Conservation (phyloP, 2,888 invertebrate species). For the Carcina quercana region DNA sequence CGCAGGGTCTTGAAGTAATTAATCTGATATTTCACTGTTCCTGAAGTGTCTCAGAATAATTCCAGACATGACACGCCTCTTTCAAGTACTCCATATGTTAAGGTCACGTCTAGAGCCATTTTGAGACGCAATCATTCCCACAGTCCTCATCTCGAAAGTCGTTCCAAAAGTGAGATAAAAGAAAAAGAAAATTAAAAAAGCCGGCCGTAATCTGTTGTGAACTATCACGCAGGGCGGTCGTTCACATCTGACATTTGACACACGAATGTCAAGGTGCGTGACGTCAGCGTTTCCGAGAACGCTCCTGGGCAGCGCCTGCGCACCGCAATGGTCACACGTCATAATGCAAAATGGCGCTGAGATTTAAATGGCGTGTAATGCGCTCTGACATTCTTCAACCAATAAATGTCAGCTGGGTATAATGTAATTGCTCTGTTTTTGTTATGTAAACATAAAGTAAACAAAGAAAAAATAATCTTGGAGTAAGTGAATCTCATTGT, state of each 20-base stretch:
- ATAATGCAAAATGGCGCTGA: slow-evolving; percentile 9
- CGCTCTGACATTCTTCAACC: slow-evolving; percentile 8
- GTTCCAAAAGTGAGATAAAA: slow-evolving; percentile 11
- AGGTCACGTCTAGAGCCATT: too few relatives aligned
- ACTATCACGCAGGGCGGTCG: slow-evolving; percentile 53
- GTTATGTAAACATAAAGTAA: too few relatives aligned
- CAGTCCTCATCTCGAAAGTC: slow-evolving; percentile 13
- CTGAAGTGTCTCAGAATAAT: too few relatives aligned
- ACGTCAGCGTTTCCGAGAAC: slow-evolving; percentile 6
- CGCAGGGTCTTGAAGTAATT: too few relatives aligned
- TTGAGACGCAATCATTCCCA: slow-evolving; percentile 1
- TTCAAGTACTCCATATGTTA: too few relatives aligned
- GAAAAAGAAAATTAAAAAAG: slow-evolving; percentile 3
- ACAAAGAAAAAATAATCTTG: too few relatives aligned
- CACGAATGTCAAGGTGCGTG: slow-evolving; percentile 64
- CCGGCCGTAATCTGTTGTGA: slow-evolving; percentile 32
- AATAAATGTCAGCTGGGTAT: slow-evolving; percentile 16
- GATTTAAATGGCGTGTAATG: slow-evolving; percentile 14
- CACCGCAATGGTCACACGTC: too few relatives aligned
- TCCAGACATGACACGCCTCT: too few relatives aligned
- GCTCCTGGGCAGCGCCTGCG: slow-evolving; percentile 2
- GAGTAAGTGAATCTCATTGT: too few relatives aligned
- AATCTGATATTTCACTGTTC: too few relatives aligned
- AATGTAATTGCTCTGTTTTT: too few relatives aligned
- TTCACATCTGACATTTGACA: slow-evolving; percentile 68